A percentile compares a stretch with the other conserved stretches of the same genome.
These are phyloP conservation scores for Caenorhabditis macrosperma DNA, from an alignment of 2,888 invertebrate genomes.

Conservation along the genomic window DNA sequence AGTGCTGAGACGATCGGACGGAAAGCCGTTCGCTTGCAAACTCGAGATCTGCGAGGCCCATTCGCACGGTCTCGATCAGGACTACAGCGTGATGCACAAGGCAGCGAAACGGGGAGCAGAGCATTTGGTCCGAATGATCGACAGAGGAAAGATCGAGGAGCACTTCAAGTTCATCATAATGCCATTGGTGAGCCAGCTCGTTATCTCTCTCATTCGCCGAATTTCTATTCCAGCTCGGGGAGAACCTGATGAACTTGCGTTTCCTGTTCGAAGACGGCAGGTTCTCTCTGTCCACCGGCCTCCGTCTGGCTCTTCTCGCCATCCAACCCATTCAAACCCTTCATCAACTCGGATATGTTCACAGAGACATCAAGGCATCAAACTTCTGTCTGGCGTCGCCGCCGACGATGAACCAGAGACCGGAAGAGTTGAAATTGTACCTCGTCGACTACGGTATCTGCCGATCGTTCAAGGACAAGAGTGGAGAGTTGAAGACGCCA, in stretches of 20 bases:
- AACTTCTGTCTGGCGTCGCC: slow-evolving; percentile 67
- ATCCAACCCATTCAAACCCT: slow-evolving; percentile 72
- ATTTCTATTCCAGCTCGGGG: slow-evolving; percentile 77
- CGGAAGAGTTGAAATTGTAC: slow-evolving; percentile 64
- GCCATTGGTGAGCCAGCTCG: slow-evolving; percentile 60
- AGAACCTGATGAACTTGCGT: slow-evolving; percentile 75
- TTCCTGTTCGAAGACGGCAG: slow-evolving; percentile 75
- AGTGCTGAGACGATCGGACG: slow-evolving; percentile 69
- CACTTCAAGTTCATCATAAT: slow-evolving; percentile 73
- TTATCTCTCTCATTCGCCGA: too few species aligned
- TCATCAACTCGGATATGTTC: slow-evolving; percentile 76
- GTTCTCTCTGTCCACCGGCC: slow-evolving; percentile 76
- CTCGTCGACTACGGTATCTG: slow-evolving; percentile 79
- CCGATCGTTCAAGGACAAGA: slow-evolving; percentile 68
- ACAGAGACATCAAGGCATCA: slow-evolving; percentile 76
- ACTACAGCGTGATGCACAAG: slow-evolving; percentile 75
- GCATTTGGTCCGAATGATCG: slow-evolving; percentile 72
- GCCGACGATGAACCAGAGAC: slow-evolving; percentile 17
- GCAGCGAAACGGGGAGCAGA: slow-evolving; percentile 66
- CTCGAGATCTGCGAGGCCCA: slow-evolving; percentile 75
- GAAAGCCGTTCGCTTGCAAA: slow-evolving; percentile 75
- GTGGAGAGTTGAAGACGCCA: slow-evolving; percentile 67
- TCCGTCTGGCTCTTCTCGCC: slow-evolving; percentile 73
- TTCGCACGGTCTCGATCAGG: slow-evolving; percentile 77
- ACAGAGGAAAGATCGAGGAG: slow-evolving; percentile 78